Conservation (phyloP, 2,888 invertebrate species). For the Hipparchia semele region DNA sequence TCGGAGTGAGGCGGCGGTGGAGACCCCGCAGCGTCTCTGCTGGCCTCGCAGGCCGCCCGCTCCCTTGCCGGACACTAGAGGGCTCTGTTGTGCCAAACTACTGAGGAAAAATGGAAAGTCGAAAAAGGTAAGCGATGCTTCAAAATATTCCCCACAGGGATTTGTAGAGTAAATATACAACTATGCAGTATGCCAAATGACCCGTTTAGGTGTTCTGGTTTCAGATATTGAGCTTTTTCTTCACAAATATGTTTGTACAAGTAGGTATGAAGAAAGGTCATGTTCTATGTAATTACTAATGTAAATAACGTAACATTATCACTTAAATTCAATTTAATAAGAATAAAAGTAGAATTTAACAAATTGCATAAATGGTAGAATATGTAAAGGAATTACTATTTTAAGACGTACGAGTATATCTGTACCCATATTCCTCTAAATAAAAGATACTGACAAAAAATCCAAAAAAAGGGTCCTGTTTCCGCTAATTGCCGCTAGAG, state of each 20-base stretch:
- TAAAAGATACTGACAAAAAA: too few relatives aligned
- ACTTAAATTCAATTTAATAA: background rate
- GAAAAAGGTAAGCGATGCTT: conserved; percentile 84
- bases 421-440: too few relatives aligned
- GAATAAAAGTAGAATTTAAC: too few relatives aligned
- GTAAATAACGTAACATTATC: background rate
- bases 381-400: too few relatives aligned
- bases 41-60: conserved; percentile 75
- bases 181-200: background rate
- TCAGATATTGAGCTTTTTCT: background rate
- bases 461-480: too few relatives aligned
- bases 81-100: conserved; percentile 92
- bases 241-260: background rate
- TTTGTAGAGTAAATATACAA: background rate
- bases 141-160: conserved; percentile 1
- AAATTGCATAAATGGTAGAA: too few relatives aligned
- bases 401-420: too few relatives aligned
- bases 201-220: background rate
- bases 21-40: conserved; percentile 67
- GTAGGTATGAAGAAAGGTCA: too few relatives aligned
- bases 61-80: conserved; percentile 87
- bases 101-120: conserved; percentile 92
- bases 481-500: too few relatives aligned
- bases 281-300: too few relatives aligned
- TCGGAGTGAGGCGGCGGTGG: conserved; percentile 68